Evolutionary conservation across 2,888 invertebrate genomes (phyloP), one percentile per base, ranked within the genome.

Genomic region (Exocentrus adspersus): DNA sequence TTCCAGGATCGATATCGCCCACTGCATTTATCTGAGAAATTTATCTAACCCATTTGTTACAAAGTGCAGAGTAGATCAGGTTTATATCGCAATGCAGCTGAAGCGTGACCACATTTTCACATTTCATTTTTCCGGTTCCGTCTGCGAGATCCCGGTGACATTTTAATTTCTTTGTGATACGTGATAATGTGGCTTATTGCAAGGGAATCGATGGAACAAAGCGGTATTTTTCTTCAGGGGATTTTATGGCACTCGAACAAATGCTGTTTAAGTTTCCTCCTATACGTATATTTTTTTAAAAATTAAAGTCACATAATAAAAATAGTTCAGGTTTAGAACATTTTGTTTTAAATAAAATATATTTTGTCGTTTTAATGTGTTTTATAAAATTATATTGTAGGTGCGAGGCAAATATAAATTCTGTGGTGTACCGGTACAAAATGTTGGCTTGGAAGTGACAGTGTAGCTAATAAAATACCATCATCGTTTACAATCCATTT

Each of bases 81-180:
- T 51, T 54, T 62, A 57, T 63, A 69, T 69, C 61, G 65, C 68
- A 70, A 56, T 73, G 73, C 73, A 72, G 72, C 62, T 56, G 64
- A 67, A 71, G 68, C 73, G 73, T 73, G 73, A 73, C 69, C 69
- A 62, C 63, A 69, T 70, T 73, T 73, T 62, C 68, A 58, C 62
- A 70, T 70, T 68, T 68, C 68, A 68, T 68, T 69, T 60, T 62
- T 52, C 46, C 16, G 7, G n/a, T 41, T 19, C 52, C 24, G 43
- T 24, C 46, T 54, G 52, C 63, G 54, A 61, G 56, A 62, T 52
- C 56, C 62, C 58, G 65, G 69, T 67, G 73, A 73, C 70, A 69
- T 70, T 71, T 73, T 70, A 73, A 71, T 73, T 73, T 72, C 66
- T 64, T 62, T 30, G 65, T 64, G 66, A 66, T 71, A 73, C 73